Evolutionary conservation across 2,797 vertebrate genomes (phyloP).

Genomic region (Chaunax sp.): DNA sequence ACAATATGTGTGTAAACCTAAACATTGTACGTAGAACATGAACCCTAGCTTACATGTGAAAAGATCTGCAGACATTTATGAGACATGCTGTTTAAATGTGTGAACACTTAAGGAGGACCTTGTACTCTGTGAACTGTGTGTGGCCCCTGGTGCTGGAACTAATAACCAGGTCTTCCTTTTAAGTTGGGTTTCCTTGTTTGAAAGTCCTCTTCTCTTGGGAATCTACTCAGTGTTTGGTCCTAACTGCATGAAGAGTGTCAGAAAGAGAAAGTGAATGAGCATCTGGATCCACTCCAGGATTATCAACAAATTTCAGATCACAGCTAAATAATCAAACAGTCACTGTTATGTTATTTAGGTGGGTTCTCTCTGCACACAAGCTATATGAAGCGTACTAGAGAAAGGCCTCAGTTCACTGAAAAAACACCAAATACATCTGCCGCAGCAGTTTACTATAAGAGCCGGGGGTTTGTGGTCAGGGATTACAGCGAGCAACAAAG

Average conservation of each 20-base stretch:
- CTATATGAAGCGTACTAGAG: conserved; percentile 25
- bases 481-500: conserved; percentile 50
- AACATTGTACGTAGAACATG: neutral
- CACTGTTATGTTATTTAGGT: conserved; percentile 29
- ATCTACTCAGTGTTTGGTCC: conserved; percentile 27
- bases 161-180: conserved; percentile 46
- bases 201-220: conserved; percentile 39
- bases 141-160: conserved; percentile 39
- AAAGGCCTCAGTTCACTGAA: conserved; percentile 5
- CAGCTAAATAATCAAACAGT: conserved; percentile 52
- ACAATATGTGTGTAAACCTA: neutral
- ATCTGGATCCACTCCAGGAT: conserved; percentile 63
- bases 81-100: conserved; percentile 36
- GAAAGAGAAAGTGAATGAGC: conserved; percentile 15
- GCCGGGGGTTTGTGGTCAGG: conserved; percentile 41
- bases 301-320: conserved; percentile 64
- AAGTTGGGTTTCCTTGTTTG: conserved; percentile 36
- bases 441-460: conserved; percentile 1
- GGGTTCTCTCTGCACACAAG: neutral
- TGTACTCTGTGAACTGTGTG: conserved; percentile 21
- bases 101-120: conserved; percentile 32
- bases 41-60: neutral
- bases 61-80: conserved; percentile 13
- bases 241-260: conserved; percentile 18
- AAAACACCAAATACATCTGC: conserved; percentile 4